phyloP scores from a whole-genome alignment of 2,113 vertebrate species.

The Riparia riparia region DNA sequence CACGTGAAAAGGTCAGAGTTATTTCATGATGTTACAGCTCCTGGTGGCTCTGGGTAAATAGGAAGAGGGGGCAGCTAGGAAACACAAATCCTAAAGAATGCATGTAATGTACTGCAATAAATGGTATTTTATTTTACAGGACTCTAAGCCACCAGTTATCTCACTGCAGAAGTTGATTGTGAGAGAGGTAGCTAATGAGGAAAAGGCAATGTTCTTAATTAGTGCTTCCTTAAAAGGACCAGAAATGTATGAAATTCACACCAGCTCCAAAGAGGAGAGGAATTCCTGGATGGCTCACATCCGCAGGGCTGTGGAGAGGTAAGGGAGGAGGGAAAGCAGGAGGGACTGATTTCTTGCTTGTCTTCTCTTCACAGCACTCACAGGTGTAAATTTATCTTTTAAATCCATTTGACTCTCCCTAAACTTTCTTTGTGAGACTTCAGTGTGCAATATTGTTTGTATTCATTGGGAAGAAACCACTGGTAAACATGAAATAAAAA shows the following conservation, averaged over 20 bases:
- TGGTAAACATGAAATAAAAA: not conserved
- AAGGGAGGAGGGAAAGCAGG: not conserved
- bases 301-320: slow-evolving; percentile 93
- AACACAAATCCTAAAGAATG: not conserved
- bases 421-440: not conserved
- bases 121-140: slow-evolving; percentile 72
- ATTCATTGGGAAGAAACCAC: not conserved
- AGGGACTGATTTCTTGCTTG: not conserved
- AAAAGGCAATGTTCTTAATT: slow-evolving; percentile 97
- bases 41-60: not conserved
- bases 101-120: not conserved
- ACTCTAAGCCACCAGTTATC: slow-evolving; percentile 92
- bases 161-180: slow-evolving; percentile 95
- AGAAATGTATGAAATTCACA: slow-evolving; percentile 98
- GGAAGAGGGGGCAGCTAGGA: not conserved
- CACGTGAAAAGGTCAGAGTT: not conserved
- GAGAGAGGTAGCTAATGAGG: slow-evolving; percentile 94
- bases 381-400: not conserved
- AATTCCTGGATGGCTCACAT: slow-evolving; percentile 92
- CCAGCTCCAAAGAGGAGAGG: slow-evolving; percentile 91
- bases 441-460: not conserved
- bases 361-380: not conserved
- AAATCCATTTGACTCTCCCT: not conserved
- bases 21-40: not conserved
- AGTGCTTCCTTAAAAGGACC: slow-evolving; percentile 91